These are phyloP conservation scores for Eupithecia abbreviata DNA, from an alignment of 2,888 invertebrate species.

Conservation along the genomic window DNA sequence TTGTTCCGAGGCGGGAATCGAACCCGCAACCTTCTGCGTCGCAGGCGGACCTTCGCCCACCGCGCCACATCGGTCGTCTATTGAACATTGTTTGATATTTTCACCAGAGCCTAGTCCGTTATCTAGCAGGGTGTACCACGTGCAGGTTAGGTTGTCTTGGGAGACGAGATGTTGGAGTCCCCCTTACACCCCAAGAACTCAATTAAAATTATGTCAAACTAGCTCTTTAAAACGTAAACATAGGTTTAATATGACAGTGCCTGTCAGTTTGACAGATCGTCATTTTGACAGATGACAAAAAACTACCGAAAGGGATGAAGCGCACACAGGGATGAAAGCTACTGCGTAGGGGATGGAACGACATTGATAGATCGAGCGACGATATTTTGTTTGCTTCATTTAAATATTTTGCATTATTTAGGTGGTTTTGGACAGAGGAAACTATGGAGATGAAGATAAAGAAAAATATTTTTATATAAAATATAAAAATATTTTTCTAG, in stretches of 20 bases:
- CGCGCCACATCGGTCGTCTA: too few relatives aligned
- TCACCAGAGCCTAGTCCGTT: too few relatives aligned
- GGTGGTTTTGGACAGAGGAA: constrained; percentile 12
- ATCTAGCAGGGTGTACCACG: too few relatives aligned
- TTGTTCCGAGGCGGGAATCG: too few relatives aligned
- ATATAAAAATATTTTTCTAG: not conserved
- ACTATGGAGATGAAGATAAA: constrained; percentile 11
- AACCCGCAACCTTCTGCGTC: too few relatives aligned
- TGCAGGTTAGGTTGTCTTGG: too few relatives aligned
- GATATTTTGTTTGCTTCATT: constrained; percentile 44
- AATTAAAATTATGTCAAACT: not conserved
- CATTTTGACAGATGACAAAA: constrained; percentile 25
- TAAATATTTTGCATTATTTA: constrained; percentile 49
- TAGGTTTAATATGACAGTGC: constrained; percentile 16
- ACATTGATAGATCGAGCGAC: constrained; percentile 46
- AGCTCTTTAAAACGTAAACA: not conserved
- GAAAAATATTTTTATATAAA: too few relatives aligned
- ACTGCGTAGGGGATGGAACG: constrained; percentile 37
- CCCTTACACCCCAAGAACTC: not conserved
- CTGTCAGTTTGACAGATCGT: constrained; percentile 42
- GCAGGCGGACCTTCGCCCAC: too few relatives aligned
- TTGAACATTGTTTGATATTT: too few relatives aligned
- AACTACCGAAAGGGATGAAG: constrained; percentile 11
- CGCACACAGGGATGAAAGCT: constrained; percentile 15
- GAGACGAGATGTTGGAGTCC: too few relatives aligned